These are phyloP conservation scores for Drosophila meridionalis DNA, from an alignment of 2,888 invertebrate species.

Conservation along the genomic window DNA sequence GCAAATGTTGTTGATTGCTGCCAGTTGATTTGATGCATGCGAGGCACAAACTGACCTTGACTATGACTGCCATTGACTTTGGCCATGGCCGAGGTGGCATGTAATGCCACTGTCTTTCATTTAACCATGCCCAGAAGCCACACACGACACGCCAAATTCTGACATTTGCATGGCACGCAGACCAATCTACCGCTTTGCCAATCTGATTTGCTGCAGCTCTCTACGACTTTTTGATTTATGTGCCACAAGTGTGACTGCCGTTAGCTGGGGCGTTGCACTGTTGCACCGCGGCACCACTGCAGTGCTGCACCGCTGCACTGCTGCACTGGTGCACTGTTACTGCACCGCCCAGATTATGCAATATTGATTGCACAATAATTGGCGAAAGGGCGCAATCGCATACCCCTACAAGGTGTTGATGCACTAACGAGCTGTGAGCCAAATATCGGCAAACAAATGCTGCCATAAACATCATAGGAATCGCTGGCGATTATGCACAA, in stretches of 20 bases:
- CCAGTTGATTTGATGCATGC: constrained; percentile 75
- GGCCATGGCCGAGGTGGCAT: constrained; percentile 34
- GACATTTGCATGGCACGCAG: constrained; percentile 78
- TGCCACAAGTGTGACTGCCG: constrained; percentile 79
- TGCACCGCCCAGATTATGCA: constrained; percentile 70
- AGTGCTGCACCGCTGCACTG: constrained; percentile 9
- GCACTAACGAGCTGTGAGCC: constrained; percentile 73
- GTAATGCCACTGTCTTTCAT: constrained; percentile 56
- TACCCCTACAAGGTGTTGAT: constrained; percentile 77
- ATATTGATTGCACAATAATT: constrained; percentile 79
- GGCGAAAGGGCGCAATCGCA: constrained; percentile 76
- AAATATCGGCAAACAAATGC: constrained; percentile 67
- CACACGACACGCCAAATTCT: constrained; percentile 74
- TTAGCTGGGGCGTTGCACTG: constrained; percentile 75
- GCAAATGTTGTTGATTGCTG: constrained; percentile 58
- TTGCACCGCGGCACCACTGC: constrained; percentile 20
- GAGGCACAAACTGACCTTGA: constrained; percentile 69
- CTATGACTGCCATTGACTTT: constrained; percentile 60
- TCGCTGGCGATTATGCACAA: constrained; percentile 60
- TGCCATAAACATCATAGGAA: constrained; percentile 55
- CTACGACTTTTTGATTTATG: constrained; percentile 67
- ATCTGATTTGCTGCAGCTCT: constrained; percentile 37
- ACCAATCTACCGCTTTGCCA: constrained; percentile 37
- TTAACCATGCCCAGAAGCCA: constrained; percentile 76
- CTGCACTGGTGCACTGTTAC: constrained; percentile 22